Base-by-base conservation (phyloP, 2,797 vertebrate genomes). In the Selene dorsalis region DNA sequence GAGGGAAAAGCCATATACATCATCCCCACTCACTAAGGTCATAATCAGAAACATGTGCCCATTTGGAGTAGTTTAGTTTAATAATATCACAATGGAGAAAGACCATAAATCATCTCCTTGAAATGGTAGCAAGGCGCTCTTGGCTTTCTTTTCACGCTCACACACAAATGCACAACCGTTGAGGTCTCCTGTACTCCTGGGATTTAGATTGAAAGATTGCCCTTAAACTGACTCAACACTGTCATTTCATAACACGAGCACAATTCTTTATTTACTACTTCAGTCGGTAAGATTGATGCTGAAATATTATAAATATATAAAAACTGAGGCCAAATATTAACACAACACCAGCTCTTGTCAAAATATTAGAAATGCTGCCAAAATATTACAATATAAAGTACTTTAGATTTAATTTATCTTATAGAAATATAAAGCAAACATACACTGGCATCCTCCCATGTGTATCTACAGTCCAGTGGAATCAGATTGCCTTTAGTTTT, bases 81-180 rank as follows among this genome's bases (percentile, higher is more conserved):
- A 91, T 94, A 94, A 89, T 90, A 92, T 94, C 87, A 93, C 92
- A 93, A 93, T 91, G 90, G 88, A 91, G 88, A 88, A 89, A 77
- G 71, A 73, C 65, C 67, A 93, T 92, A 90, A 91, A 91, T 93
- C 87, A 90, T 88, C 72, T 85, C 79, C 82, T 84, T 76, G 74
- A 83, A 89, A 80, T 75, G 56, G 69, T 69, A 76, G 64, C 56
- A 82, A 82, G 77, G 68, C 56, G 73, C 75, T 90, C 58, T n/a
- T 68, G 84, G 58, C 87, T 81, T 87, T 83, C 69, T 77, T 72
- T 86, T 82, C 69, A 60, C 32, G 22, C 70, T 62, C 69, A 71
- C 57, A 61, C 18, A 79, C 38, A 24, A 68, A 65, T 66, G 69
- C 60, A 61, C 18, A 79, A 16, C 32, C 32, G 45, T 61, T 77